Evolutionary conservation across 2,113 vertebrate genomes (phyloP), one percentile per base, ranked within the genome.

Genomic region (Calidris pygmaea): DNA sequence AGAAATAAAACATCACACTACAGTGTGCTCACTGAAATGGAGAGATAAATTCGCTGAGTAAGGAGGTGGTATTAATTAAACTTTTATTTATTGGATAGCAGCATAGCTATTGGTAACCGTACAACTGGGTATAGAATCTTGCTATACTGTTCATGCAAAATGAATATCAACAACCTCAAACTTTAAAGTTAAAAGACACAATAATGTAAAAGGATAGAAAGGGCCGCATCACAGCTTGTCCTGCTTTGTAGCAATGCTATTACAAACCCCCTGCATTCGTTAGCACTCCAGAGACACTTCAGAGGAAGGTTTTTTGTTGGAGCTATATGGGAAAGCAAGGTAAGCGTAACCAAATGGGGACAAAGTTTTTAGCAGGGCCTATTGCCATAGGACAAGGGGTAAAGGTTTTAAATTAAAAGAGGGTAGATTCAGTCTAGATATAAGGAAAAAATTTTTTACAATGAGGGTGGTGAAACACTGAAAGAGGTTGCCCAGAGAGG

Each of bases 1-100:
- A 92, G 68, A 83, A 90, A 83, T 89, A 59, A 83, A 74, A 23
- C 21, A 63, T 83, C 59, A 43, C 85, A 22, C 35, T 67, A 52
- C 67, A 43, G 30, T 1, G 0, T 39, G 47, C 47, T 74, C 56
- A 56, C 35, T 87, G 74, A 79, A 89, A 89, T 34, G 58, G 39
- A 68, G 87, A 60, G 56, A 72, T 32, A 82, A 27, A 91, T 89
- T 86, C 93, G 48, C 77, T 76, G 74, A 78, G 32, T 85, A 53
- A 94, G 77, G 59, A 72, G 58, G 24, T 76, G 21, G 27, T 87
- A 79, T 83, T 92, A 89, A 92, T 45, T 76, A 41, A 87, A 82
- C 2, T 81, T 93, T 23, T 47, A 52, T 71, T 55, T 90, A 55
- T 63, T 52, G 29, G 30, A 32, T 70, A 88, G 39, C 12, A 87